Percentiles rank a stretch among this genome's conserved stretches.
Conservation (phyloP, 2,888 invertebrate genomes). For the Conops quadrifasciatus region DNA sequence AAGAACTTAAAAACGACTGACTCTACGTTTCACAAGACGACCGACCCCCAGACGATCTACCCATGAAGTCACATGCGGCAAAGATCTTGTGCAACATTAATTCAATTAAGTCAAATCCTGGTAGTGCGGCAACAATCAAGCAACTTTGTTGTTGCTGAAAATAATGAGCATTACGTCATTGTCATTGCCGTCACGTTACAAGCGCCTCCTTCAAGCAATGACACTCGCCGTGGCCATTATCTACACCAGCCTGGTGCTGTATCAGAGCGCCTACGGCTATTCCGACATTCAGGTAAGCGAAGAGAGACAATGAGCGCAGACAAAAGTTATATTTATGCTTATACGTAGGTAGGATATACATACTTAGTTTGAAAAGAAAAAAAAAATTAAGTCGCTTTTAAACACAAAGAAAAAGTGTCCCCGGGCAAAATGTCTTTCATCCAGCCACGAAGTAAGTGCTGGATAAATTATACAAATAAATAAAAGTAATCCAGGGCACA, state of each 20-base stretch:
- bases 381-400: neutral
- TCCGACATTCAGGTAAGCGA: conserved; percentile 61
- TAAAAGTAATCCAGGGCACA: conserved; percentile 11
- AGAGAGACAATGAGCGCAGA: neutral
- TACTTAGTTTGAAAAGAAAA: neutral
- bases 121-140: neutral
- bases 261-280: conserved; percentile 65
- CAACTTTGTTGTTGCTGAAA: conserved; percentile 42
- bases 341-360: too few species aligned
- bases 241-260: conserved; percentile 64
- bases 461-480: conserved; percentile 20
- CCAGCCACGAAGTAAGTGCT: neutral
- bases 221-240: conserved; percentile 64
- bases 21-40: too few species aligned
- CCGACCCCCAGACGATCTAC: too few species aligned
- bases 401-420: neutral
- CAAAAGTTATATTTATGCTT: too few species aligned
- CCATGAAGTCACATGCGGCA: conserved; percentile 26
- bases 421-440: conserved; percentile 13
- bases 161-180: conserved; percentile 65
- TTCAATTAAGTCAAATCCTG: conserved; percentile 6
- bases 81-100: neutral
- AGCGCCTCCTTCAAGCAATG: conserved; percentile 66
- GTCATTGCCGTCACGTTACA: conserved; percentile 65
- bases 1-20: too few species aligned